These are phyloP conservation scores for Rhopilema esculentum DNA, from an alignment of 30 jellyfish, hydroid and myxozoan species.

Conservation along the genomic window DNA sequence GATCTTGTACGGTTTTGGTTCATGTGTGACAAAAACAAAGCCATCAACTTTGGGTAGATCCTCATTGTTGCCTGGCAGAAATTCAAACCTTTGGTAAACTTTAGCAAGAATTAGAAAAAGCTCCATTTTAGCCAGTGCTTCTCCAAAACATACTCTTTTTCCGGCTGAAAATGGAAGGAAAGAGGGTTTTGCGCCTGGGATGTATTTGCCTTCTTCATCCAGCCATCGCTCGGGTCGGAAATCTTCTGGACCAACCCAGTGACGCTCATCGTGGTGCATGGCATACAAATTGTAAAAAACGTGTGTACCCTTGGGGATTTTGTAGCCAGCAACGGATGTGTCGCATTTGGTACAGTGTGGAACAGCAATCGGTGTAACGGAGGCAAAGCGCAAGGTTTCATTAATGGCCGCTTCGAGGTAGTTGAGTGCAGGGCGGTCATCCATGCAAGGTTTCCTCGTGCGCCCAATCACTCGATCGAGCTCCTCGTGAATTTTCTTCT, in stretches of 20 bases:
- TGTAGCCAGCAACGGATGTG: conserved; percentile 75
- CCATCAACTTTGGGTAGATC: conserved; percentile 38
- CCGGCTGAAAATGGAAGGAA: conserved; percentile 69
- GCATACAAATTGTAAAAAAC: conserved; percentile 69
- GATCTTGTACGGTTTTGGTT: conserved; percentile 37
- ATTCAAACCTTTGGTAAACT: conserved; percentile 25
- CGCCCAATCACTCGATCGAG: conserved; percentile 68
- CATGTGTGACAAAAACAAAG: conserved; percentile 44
- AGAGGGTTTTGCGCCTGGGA: conserved; percentile 12
- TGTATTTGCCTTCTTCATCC: conserved; percentile 36
- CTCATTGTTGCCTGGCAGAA: conserved; percentile 16
- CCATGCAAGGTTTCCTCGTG: conserved; percentile 40
- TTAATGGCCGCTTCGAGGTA: conserved; percentile 74
- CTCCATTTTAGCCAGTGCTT: conserved; percentile 58
- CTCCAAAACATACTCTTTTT: conserved; percentile 64
- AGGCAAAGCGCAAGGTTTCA: conserved; percentile 9
- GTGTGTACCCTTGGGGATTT: conserved; percentile 66
- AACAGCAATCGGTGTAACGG: conserved; percentile 76
- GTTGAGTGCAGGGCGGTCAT: conserved; percentile 65
- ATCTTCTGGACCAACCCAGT: conserved; percentile 45
- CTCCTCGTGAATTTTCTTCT: conserved; percentile 60
- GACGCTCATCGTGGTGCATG: conserved; percentile 75
- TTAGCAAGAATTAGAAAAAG: conserved; percentile 35
- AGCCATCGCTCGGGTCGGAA: conserved; percentile 65
- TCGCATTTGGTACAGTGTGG: conserved; percentile 83